Base-by-base conservation (phyloP, 2,888 invertebrate genomes). In the Fragum fragum region DNA sequence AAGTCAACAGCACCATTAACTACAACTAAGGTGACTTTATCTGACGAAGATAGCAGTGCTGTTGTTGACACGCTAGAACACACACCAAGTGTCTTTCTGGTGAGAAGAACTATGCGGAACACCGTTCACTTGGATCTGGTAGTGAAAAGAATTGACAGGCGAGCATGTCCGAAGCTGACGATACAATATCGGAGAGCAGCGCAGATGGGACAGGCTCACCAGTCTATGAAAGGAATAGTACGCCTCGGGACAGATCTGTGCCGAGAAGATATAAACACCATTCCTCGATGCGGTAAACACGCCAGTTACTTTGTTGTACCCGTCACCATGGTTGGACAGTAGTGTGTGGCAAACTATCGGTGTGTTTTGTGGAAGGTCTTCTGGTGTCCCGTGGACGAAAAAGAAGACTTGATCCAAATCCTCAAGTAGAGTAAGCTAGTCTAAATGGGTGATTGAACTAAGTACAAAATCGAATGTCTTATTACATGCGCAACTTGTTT, bases 191-290 rank as follows among this genome's bases (percentile, higher is more conserved):
- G n/a, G n/a, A n/a, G n/a, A n/a, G n/a, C n/a, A n/a, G n/a, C n/a
- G n/a, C n/a, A n/a, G n/a, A n/a, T n/a, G n/a, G n/a, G n/a, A n/a
- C n/a, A n/a, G n/a, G n/a, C n/a, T n/a, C n/a, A n/a, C n/a, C n/a
- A n/a, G n/a, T n/a, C n/a, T n/a, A n/a, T n/a, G n/a, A n/a, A n/a
- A n/a, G n/a, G n/a, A n/a, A n/a, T n/a, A n/a, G n/a, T n/a, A n/a
- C n/a, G n/a, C n/a, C n/a, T 14, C 57, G 26, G 57, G 7, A 9
- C 57, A 57, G 1, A 57, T 57, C 28, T 57, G 57, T 1, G 57
- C 57, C 5, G 57, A 57, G 26, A 57, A 57, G 16, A 57, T 57
- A 18, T 57, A 57, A 3, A 57, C 57, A 18, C 57, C 57, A 28
- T 26, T 26, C 11, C 26, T 28, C 7, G 57, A 26, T 23, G 57